A percentile compares a stretch with the other conserved stretches of the same genome.
Conservation (phyloP, 1,140 invertebrate genomes). For the Zaprionus lachaisei region DNA sequence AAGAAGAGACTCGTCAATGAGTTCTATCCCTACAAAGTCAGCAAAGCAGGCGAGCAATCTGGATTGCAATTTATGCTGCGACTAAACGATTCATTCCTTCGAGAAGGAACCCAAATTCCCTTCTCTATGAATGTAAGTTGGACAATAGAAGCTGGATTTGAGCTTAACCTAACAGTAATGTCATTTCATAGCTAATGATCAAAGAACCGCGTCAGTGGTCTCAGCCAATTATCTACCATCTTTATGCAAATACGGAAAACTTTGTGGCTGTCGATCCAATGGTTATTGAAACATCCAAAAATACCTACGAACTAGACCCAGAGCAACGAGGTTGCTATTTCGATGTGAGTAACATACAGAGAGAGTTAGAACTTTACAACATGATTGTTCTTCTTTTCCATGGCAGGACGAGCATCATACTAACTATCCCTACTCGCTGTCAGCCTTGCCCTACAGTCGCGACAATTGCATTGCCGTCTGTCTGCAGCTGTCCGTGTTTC, state of each 20-base stretch:
- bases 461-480: slow-evolving; percentile 61
- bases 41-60: slow-evolving; percentile 64
- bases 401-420: slow-evolving; percentile 53
- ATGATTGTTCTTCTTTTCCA: background rate
- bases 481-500: slow-evolving; percentile 50
- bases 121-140: slow-evolving; percentile 59
- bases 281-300: slow-evolving; percentile 49
- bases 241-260: slow-evolving; percentile 63
- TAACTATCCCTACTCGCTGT: slow-evolving; percentile 23
- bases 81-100: slow-evolving; percentile 36
- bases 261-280: slow-evolving; percentile 59
- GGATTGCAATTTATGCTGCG: slow-evolving; percentile 58
- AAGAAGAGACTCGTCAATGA: slow-evolving; percentile 61
- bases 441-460: slow-evolving; percentile 44
- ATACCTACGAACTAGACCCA: slow-evolving; percentile 47
- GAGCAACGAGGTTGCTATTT: slow-evolving; percentile 58
- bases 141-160: background rate
- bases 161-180: background rate
- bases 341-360: slow-evolving; percentile 39
- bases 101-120: slow-evolving; percentile 5
- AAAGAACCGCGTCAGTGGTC: slow-evolving; percentile 67
- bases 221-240: slow-evolving; percentile 36
- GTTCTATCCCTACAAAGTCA: slow-evolving; percentile 63
- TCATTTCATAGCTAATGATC: slow-evolving; percentile 57
- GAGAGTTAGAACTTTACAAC: fast-evolving